Conservation (phyloP, 2,797 vertebrate genomes). For the Mallotus villosus region DNA sequence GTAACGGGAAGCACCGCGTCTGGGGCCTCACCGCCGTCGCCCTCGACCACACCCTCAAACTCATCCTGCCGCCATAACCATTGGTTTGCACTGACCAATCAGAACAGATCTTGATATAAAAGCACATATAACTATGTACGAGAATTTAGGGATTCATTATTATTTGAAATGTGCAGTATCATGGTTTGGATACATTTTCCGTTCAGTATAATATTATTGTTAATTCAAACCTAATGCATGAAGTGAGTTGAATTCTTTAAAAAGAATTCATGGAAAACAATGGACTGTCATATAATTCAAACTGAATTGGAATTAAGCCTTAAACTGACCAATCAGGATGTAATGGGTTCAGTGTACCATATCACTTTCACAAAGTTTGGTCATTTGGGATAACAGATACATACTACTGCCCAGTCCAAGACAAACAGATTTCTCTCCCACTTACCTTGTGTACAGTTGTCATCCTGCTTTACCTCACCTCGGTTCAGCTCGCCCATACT, state of each 20-base stretch:
- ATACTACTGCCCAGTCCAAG: too few relatives aligned
- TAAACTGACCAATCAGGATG: background rate
- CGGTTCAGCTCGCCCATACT: too few relatives aligned
- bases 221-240: background rate
- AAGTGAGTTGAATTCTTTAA: background rate
- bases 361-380: background rate
- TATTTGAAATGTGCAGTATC: slow-evolving; percentile 5
- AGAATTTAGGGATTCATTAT: too few relatives aligned
- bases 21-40: slow-evolving; percentile 90
- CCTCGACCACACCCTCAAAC: slow-evolving; percentile 79
- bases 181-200: slow-evolving; percentile 5
- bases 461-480: too few relatives aligned
- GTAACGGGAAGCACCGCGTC: slow-evolving; percentile 80
- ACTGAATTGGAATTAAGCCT: background rate
- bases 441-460: too few relatives aligned
- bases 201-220: slow-evolving; percentile 15
- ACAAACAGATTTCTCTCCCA: too few relatives aligned
- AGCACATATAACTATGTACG: background rate
- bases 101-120: background rate
- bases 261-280: too few relatives aligned
- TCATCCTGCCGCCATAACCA: slow-evolving; percentile 59
- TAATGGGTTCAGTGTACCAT: background rate
- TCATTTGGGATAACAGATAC: too few relatives aligned
- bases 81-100: background rate
- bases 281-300: background rate